Evolutionary conservation across 2,888 invertebrate genomes (phyloP), one percentile per base, ranked within the genome.

Genomic region (Lepidochitona cinerea): DNA sequence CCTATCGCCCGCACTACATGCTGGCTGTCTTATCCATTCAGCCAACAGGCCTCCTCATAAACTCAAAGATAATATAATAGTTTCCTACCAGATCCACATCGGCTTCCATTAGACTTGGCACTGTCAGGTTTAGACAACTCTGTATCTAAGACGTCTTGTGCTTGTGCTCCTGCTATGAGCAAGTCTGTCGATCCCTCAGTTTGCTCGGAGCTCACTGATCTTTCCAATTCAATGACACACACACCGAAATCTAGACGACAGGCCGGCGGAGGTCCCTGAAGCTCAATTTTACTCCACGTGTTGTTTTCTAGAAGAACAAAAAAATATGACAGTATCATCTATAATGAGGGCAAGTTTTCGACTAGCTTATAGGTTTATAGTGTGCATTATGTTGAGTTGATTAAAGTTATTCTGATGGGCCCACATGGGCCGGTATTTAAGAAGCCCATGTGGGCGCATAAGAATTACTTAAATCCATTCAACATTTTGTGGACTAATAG

Each of bases 201-300:
- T 5, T 75, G 75, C 5, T 69, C 65, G 9, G 71, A 36, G 0
- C 73, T 67, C 35, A 77, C 70, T 68, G 79, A 72, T 41, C 81
- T 81, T 70, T 66, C 74, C 26, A 89, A 74, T 36, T 81, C 79
- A 9, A 89, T 72, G 12, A 81, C 73, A 77, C 89, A 89, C 82
- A 85, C 83, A 37, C 87, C 89, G 78, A 89, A 88, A 80, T 90
- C 90, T 29, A 90, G 81, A 53, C 90, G 82, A 75, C 83, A 81
- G 12, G 88, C 81, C 3, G 90, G 90, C 0, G 89, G 83, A 26
- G 89, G 88, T 6, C 88, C 89, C 54, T 85, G 83, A 23, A 87
- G 75, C 33, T 85, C 82, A 49, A 90, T 71, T 52, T 81, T 80
- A 6, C 81, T 84, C 89, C 89, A 89, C 23, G 81, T 81, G 73